Percentiles rank a stretch among this genome's conserved stretches.
Evolutionary conservation across 2,797 vertebrate species (phyloP).

Genomic region (Rhinophrynus dorsalis): DNA sequence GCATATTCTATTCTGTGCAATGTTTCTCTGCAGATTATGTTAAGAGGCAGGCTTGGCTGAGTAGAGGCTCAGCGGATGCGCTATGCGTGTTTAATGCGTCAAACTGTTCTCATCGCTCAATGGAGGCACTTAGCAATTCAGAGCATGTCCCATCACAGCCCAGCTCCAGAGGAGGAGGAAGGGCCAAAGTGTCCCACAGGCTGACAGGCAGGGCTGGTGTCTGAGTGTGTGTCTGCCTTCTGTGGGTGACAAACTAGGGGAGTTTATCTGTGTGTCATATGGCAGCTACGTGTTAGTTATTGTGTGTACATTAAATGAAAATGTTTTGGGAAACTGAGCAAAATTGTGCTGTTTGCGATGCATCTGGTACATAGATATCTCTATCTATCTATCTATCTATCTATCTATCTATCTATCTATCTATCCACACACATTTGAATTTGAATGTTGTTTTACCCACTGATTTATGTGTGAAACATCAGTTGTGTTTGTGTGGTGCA

Average conservation of each 20-base stretch:
- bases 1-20: constrained; percentile 89
- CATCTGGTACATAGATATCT: no score
- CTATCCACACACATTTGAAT: no score
- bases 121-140: constrained; percentile 84
- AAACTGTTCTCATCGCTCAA: constrained; percentile 78
- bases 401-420: no score
- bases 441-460: no score
- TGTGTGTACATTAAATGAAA: no score
- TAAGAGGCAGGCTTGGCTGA: constrained; percentile 73
- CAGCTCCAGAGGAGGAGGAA: constrained; percentile 55
- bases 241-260: constrained; percentile 3
- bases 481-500: no score
- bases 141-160: constrained; percentile 80
- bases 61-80: constrained; percentile 78
- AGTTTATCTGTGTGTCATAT: not conserved
- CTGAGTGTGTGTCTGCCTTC: constrained; percentile 31
- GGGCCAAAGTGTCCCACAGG: constrained; percentile 45
- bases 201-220: constrained; percentile 36
- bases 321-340: no score
- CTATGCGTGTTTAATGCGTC: constrained; percentile 85
- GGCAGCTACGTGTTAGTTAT: no score
- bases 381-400: no score
- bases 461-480: no score
- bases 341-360: no score
- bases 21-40: constrained; percentile 88